A percentile compares a stretch with the other conserved stretches of the same genome.
phyloP scores from a whole-genome alignment of 2,113 vertebrate species.

The Notarius quadriscutis region DNA sequence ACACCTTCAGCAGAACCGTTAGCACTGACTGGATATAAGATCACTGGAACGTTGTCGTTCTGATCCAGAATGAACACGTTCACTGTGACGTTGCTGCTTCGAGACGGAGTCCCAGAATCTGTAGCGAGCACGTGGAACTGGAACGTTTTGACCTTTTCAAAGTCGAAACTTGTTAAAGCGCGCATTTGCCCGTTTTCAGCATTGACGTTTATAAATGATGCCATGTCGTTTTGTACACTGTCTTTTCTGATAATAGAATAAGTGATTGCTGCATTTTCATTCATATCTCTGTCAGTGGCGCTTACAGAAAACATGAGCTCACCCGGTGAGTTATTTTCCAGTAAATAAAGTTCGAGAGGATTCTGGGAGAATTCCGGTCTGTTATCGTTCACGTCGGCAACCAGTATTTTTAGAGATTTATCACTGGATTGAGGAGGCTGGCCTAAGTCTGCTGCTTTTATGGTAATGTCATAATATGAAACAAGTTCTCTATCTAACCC shows the following conservation, averaged over 20 bases:
- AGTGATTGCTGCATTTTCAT: slow-evolving; percentile 57
- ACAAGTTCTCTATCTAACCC: slow-evolving; percentile 51
- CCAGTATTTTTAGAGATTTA: slow-evolving; percentile 45
- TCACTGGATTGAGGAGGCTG: slow-evolving; percentile 47
- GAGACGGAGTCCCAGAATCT: slow-evolving; percentile 55
- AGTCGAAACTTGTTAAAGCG: slow-evolving; percentile 58
- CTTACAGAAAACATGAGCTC: slow-evolving; percentile 54
- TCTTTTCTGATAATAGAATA: slow-evolving; percentile 55
- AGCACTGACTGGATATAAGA: slow-evolving; percentile 52
- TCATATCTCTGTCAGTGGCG: slow-evolving; percentile 59
- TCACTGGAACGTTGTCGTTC: slow-evolving; percentile 62
- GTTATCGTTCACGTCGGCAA: slow-evolving; percentile 62
- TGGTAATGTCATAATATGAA: slow-evolving; percentile 65
- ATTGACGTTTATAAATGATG: slow-evolving; percentile 57
- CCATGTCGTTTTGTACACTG: slow-evolving; percentile 36
- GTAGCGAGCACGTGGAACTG: slow-evolving; percentile 52
- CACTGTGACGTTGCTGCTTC: slow-evolving; percentile 58
- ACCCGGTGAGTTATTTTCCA: slow-evolving; percentile 63
- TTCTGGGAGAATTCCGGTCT: slow-evolving; percentile 49
- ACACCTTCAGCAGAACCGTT: slow-evolving; percentile 56
- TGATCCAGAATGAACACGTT: slow-evolving; percentile 63
- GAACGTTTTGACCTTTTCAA: slow-evolving; percentile 54
- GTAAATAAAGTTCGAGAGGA: slow-evolving; percentile 55
- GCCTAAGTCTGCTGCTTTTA: slow-evolving; percentile 55
- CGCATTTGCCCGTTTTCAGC: slow-evolving; percentile 55